Evolutionary conservation across 2,113 vertebrate genomes (phyloP).

Genomic region (Colistium nudipinnis): DNA sequence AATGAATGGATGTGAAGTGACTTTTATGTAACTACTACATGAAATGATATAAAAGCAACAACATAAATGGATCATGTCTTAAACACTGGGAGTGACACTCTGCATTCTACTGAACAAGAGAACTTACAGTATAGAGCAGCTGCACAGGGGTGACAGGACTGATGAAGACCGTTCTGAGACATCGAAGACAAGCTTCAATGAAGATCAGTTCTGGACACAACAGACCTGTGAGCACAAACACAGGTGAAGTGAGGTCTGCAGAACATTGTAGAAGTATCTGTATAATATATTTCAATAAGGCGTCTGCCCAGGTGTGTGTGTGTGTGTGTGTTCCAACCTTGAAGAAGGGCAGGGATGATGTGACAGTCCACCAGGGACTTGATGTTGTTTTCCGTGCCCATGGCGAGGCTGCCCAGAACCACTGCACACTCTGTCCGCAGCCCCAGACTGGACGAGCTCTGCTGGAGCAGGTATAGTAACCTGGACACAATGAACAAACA

Average conservation of each 20-base stretch:
- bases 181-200: conserved; percentile 96
- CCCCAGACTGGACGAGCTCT: conserved; percentile 92
- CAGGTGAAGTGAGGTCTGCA: too few relatives aligned
- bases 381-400: conserved; percentile 99
- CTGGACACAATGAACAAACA: conserved; percentile 71
- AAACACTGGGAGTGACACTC: too few relatives aligned
- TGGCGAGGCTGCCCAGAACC: conserved; percentile 96
- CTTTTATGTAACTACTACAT: too few relatives aligned
- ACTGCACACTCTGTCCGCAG: conserved; percentile 95
- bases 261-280: too few relatives aligned
- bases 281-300: too few relatives aligned
- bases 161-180: conserved; percentile 96
- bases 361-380: conserved; percentile 99
- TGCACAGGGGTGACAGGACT: conserved; percentile 98
- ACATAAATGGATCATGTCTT: not conserved
- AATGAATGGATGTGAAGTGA: not conserved
- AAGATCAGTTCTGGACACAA: conserved; percentile 92
- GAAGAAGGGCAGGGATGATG: conserved; percentile 96
- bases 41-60: not conserved
- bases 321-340: conserved; percentile 82
- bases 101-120: not conserved
- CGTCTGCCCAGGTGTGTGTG: not conserved
- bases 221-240: conserved; percentile 82
- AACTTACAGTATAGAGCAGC: conserved; percentile 95
- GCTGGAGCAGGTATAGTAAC: conserved; percentile 96